These are phyloP conservation scores for Trinectes maculatus DNA, from an alignment of 2,113 vertebrate species.

Conservation along the genomic window DNA sequence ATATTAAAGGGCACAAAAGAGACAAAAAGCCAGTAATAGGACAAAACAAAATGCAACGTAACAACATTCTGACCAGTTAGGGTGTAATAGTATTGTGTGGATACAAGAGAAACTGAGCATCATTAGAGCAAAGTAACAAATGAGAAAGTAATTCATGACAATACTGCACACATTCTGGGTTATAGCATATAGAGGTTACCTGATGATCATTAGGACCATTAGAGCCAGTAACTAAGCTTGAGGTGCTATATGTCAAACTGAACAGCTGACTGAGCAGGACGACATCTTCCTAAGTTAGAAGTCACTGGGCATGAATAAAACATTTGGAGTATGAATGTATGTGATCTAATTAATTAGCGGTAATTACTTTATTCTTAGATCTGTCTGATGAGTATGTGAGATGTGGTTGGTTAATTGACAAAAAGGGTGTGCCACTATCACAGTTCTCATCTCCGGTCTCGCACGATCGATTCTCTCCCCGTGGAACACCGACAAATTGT, in stretches of 20 bases:
- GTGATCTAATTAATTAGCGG: neutral
- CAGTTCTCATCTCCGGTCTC: conserved; percentile 23
- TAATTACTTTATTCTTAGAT: neutral
- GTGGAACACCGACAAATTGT: conserved; percentile 29
- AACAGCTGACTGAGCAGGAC: neutral
- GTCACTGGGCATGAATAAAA: neutral
- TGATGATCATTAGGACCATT: neutral
- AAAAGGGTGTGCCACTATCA: no score
- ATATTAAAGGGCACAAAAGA: conserved; percentile 45
- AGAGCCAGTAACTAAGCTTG: neutral
- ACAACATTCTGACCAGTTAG: conserved; percentile 15
- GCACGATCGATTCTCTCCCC: conserved; percentile 35
- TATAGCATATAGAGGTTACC: neutral
- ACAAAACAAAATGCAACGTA: conserved; percentile 11
- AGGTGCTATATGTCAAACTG: neutral
- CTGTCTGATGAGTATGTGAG: neutral
- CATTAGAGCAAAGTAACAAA: neutral
- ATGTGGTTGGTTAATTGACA: neutral
- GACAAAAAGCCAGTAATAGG: conserved; percentile 15
- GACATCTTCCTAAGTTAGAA: neutral
- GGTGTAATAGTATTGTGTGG: neutral
- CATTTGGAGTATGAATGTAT: neutral
- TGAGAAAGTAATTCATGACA: neutral
- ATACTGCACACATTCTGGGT: neutral
- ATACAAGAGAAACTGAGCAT: neutral